A percentile compares a stretch with the other conserved stretches of the same genome.
Conservation (phyloP, 1,140 invertebrate genomes). For the Sarcophaga bullata region DNA sequence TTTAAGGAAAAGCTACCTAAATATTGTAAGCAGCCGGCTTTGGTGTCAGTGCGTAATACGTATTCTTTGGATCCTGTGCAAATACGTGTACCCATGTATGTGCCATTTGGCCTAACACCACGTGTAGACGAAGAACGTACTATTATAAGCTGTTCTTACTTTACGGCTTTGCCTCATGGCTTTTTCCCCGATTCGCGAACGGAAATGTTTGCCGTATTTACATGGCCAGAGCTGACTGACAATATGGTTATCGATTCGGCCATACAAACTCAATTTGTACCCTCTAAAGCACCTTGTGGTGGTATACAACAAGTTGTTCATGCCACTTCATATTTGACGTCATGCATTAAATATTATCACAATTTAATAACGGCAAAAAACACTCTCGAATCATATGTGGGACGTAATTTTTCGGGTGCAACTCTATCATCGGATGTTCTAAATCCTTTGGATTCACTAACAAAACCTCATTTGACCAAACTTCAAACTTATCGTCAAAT, state of each 20-base stretch:
- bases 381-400: conserved; percentile 70
- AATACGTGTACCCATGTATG: conserved; percentile 64
- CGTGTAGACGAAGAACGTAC: conserved; percentile 16
- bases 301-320: conserved; percentile 72
- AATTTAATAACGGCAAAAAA: conserved; percentile 66
- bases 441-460: conserved; percentile 54
- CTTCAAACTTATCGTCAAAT: neutral
- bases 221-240: conserved; percentile 88
- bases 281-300: conserved; percentile 85
- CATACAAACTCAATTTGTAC: conserved; percentile 88
- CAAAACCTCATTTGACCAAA: conserved; percentile 32
- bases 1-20: conserved; percentile 83
- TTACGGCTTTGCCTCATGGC: conserved; percentile 83
- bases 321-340: conserved; percentile 74
- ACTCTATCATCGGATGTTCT: conserved; percentile 49
- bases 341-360: conserved; percentile 72
- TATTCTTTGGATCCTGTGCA: conserved; percentile 82
- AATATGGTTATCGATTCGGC: conserved; percentile 89
- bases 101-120: conserved; percentile 52
- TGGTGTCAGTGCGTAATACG: conserved; percentile 82
- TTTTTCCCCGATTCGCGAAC: conserved; percentile 83
- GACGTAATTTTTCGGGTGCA: conserved; percentile 66
- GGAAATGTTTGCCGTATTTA: conserved; percentile 82
- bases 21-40: conserved; percentile 70
- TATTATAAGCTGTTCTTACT: conserved; percentile 31